Conservation (phyloP, 2,888 invertebrate species). For the Galerucella nymphaeae region DNA sequence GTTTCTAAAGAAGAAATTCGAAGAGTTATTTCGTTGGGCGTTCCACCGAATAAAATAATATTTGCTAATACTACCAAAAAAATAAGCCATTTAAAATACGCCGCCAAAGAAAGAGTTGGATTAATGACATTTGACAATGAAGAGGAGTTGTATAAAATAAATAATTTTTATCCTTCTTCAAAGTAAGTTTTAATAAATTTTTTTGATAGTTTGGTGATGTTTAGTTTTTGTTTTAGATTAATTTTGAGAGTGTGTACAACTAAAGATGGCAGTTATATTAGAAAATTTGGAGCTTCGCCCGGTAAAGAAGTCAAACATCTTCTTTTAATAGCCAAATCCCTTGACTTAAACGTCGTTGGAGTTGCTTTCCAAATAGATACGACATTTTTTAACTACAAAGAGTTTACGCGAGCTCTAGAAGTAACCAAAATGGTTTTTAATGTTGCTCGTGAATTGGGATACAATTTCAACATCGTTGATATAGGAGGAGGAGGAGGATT, state of each 20-base stretch:
- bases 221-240: constrained; percentile 53
- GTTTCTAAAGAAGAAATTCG: constrained; percentile 71
- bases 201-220: neutral
- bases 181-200: constrained; percentile 54
- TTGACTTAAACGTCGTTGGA: constrained; percentile 38
- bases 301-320: constrained; percentile 33
- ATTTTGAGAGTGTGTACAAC: constrained; percentile 38
- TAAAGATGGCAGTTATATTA: constrained; percentile 13
- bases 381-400: constrained; percentile 13
- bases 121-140: constrained; percentile 71
- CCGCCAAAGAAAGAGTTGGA: constrained; percentile 65
- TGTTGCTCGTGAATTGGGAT: constrained; percentile 33
- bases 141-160: constrained; percentile 69
- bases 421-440: constrained; percentile 35
- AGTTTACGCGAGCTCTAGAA: constrained; percentile 30
- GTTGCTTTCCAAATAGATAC: constrained; percentile 39
- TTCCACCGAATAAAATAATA: constrained; percentile 67
- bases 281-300: constrained; percentile 39
- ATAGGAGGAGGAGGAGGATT: constrained; percentile 42
- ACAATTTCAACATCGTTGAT: constrained; percentile 37
- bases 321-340: constrained; percentile 28
- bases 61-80: constrained; percentile 72
- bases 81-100: constrained; percentile 67
- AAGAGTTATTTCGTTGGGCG: constrained; percentile 66
- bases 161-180: constrained; percentile 66